Base-by-base conservation (phyloP, 2,113 vertebrate species). In the Ceyx cyanopectus region DNA sequence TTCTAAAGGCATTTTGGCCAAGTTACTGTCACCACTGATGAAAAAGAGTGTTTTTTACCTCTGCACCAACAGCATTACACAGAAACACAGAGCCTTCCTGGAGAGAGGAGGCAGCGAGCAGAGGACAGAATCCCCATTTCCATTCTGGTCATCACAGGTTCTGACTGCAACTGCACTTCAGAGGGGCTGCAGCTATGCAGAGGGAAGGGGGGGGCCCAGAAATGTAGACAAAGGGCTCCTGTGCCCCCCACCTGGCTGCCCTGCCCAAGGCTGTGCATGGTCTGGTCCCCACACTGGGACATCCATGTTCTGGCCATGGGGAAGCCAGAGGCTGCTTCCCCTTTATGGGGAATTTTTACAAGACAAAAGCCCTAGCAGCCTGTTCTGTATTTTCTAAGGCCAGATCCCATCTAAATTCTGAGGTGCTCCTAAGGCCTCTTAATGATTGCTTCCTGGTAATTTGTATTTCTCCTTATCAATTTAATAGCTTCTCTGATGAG, bases 381-480 rank as follows among this genome's bases (percentile, higher is more conserved):
- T 5, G 0, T 77, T 88, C 62, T 81, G 24, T 83, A 46, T 67
- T 87, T 94, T 84, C n/a, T 50, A 82, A 34, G 0, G 3, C 83
- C 90, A 92, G 91, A 94, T 68, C 76, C 69, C 4, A 0, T 45
- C 65, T 90, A 30, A 84, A 86, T 74, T 85, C 41, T 37, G 85
- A 87, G 54, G 79, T 90, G 74, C 40, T 93, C 86, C 77, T 90
- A 66, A 90, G 81, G 93, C 88, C 41, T 87, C 69, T 51, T 53
- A 81, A 62, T 95, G 90, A 96, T 73, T 94, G 74, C 92, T 96
- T 94, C 89, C 93, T 89, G 90, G 77, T 89, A 2, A 1, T 30
- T 92, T 94, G 84, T 87, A 89, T 50, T 85, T 93, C 54, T 92
- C 30, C 82, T 89, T 89, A 70, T 92, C 94, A 95, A 95, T 23